Conservation (phyloP, 1,140 invertebrate genomes). For the Planococcus citri region DNA sequence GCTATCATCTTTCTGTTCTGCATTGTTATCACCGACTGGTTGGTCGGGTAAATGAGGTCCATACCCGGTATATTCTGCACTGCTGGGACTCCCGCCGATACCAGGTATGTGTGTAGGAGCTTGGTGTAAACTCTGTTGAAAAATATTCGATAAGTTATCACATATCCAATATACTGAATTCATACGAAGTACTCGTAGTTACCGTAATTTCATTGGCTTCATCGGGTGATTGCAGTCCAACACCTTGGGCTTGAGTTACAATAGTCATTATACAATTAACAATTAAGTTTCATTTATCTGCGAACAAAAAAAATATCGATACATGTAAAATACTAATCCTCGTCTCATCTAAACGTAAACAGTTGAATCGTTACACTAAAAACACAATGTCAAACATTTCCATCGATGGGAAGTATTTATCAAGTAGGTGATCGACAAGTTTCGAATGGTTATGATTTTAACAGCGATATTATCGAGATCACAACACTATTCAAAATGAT, state of each 20-base stretch:
- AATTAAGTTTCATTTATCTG: conserved; percentile 14
- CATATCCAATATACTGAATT: neutral
- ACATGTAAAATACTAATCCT: neutral
- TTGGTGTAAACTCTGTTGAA: conserved; percentile 13
- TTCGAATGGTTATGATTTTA: neutral
- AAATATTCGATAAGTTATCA: too few species aligned
- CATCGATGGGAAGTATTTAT: too few species aligned
- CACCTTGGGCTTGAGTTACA: conserved; percentile 23
- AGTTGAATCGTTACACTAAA: neutral
- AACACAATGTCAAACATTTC: neutral
- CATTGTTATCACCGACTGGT: neutral
- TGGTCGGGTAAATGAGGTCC: conserved; percentile 1
- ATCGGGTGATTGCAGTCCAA: conserved; percentile 24
- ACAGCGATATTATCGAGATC: neutral
- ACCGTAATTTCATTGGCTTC: conserved; percentile 23
- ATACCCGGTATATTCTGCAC: conserved; percentile 18
- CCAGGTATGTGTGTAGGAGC: conserved; percentile 23
- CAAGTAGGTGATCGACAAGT: neutral
- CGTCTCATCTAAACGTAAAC: neutral
- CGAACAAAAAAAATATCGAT: neutral
- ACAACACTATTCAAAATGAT: too few species aligned
- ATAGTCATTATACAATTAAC: conserved; percentile 22
- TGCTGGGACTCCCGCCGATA: conserved; percentile 20
- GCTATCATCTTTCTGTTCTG: conserved; percentile 16
- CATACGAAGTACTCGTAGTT: neutral